Conservation (phyloP, 2,797 vertebrate species). For the Galagoides demidoff region DNA sequence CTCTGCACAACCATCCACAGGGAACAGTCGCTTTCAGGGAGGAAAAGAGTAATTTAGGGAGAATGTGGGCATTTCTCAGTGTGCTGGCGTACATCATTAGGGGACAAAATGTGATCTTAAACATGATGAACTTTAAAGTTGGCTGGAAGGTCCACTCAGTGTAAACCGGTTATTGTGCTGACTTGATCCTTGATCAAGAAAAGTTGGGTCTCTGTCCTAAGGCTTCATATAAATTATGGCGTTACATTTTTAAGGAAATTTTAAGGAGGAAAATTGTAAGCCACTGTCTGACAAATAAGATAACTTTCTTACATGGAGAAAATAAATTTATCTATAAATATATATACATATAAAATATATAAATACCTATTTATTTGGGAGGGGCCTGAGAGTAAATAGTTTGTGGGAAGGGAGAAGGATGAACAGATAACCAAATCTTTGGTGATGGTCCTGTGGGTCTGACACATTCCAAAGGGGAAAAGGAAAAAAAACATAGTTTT, state of each 20-base stretch:
- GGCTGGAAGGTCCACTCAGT: neutral
- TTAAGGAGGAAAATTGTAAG: neutral
- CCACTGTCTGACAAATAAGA: neutral
- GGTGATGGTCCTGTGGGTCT: neutral
- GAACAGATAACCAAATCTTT: neutral
- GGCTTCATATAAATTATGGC: neutral
- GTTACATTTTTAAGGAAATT: neutral
- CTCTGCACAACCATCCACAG: neutral
- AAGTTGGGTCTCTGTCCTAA: neutral
- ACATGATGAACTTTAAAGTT: neutral
- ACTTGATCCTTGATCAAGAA: neutral
- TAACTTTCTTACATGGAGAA: neutral
- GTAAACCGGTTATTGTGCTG: neutral
- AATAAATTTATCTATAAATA: neutral
- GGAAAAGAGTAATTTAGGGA: neutral
- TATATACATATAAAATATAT: neutral
- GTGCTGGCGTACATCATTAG: no score
- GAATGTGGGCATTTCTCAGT: neutral
- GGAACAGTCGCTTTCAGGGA: neutral
- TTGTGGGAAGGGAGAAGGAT: neutral
- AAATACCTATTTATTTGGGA: neutral
- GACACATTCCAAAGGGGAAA: neutral
- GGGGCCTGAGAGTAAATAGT: neutral
- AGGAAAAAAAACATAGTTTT: neutral
- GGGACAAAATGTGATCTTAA: neutral